phyloP scores from a whole-genome alignment of 1,140 invertebrate genomes.

The Stegodyphus dumicola region DNA sequence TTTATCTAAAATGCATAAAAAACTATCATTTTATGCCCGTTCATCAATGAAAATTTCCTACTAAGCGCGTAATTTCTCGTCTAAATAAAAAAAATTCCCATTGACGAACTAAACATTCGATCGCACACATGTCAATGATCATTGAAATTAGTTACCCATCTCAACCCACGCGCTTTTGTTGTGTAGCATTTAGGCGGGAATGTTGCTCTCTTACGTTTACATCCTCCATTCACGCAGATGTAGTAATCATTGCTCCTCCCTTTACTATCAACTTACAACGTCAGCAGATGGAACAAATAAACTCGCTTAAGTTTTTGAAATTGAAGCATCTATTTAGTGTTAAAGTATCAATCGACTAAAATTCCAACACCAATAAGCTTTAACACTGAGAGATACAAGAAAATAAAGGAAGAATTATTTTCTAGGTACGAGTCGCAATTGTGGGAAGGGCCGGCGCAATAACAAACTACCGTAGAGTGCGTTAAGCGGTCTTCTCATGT shows the following conservation, averaged over 20 bases:
- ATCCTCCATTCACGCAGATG: slow-evolving; percentile 57
- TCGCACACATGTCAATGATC: background rate
- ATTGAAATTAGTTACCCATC: slow-evolving; percentile 22
- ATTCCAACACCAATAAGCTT: background rate
- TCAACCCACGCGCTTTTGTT: slow-evolving; percentile 58
- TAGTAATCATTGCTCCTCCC: background rate
- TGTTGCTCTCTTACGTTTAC: slow-evolving; percentile 58
- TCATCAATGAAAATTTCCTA: too few relatives aligned
- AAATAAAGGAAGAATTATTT: slow-evolving; percentile 23
- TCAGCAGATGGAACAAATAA: background rate
- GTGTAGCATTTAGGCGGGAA: slow-evolving; percentile 59
- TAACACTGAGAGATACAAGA: background rate
- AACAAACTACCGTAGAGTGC: slow-evolving; percentile 51
- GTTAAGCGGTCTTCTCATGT: slow-evolving; percentile 37
- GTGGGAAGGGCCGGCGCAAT: slow-evolving; percentile 25
- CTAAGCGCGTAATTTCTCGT: too few relatives aligned
- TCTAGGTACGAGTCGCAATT: background rate
- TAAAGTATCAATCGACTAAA: background rate
- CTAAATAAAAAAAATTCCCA: too few relatives aligned
- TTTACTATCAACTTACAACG: slow-evolving; percentile 39
- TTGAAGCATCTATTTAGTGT: background rate
- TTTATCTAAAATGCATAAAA: too few relatives aligned
- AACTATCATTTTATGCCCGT: too few relatives aligned
- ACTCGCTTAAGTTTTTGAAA: background rate
- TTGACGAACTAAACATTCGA: background rate